Conservation (phyloP, 2,797 vertebrate genomes). For the Diplodus puntazzo region DNA sequence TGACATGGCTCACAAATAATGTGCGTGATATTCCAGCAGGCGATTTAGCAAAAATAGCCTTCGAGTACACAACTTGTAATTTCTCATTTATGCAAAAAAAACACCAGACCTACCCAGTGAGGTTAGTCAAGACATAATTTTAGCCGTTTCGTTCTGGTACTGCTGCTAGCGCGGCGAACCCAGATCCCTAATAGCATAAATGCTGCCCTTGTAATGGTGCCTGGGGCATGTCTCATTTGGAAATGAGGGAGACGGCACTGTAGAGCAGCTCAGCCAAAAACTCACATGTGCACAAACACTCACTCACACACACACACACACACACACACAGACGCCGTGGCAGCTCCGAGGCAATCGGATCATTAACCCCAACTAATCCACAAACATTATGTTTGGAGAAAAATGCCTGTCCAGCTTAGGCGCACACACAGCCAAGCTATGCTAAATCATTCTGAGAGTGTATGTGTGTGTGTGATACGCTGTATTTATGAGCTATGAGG, state of each 20-base stretch:
- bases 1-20: conserved; percentile 51
- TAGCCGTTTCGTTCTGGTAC: conserved; percentile 67
- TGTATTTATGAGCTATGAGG: conserved; percentile 48
- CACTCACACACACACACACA: conserved; percentile 27
- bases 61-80: conserved; percentile 70
- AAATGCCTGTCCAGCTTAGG: conserved; percentile 65
- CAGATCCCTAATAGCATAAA: conserved; percentile 74
- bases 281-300: conserved; percentile 21
- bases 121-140: conserved; percentile 73
- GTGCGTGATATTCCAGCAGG: conserved; percentile 49
- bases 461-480: conserved; percentile 15
- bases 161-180: conserved; percentile 54
- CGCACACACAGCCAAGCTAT: conserved; percentile 35
- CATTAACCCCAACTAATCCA: conserved; percentile 81
- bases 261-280: conserved; percentile 60
- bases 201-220: conserved; percentile 71
- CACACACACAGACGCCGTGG: conserved; percentile 31
- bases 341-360: conserved; percentile 66
- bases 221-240: conserved; percentile 72
- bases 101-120: conserved; percentile 64
- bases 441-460: conserved; percentile 57
- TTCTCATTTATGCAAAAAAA: conserved; percentile 75
- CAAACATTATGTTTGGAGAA: conserved; percentile 77
- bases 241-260: conserved; percentile 57
- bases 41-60: conserved; percentile 63